Evolutionary conservation across 2,113 vertebrate genomes (phyloP), one percentile per base, ranked within the genome.

Genomic region (Sisor rabdophorus): DNA sequence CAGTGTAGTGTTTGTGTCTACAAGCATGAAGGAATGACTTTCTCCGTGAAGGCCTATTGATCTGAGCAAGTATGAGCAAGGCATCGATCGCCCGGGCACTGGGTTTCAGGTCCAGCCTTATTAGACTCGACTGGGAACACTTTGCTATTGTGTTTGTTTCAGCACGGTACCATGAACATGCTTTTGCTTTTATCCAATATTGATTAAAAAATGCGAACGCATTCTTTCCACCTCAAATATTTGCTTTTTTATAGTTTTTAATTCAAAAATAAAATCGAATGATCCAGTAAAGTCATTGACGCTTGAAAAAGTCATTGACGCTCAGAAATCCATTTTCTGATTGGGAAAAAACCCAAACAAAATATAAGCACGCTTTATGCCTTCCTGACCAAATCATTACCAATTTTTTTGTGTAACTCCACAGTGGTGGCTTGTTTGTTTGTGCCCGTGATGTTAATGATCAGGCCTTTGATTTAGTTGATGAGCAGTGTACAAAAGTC

Each of bases 21-120:
- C 80, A 71, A 53, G 77, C 68, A 71, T 75, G 65, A 63, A 44
- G 71, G 75, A 79, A 77, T 77, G 56, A 83, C 77, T 76, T 79
- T 79, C 59, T 75, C 78, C 52, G 64, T 53, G 36, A 78, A 75
- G 75, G 56, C 64, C 59, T 77, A 81, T 83, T 79, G 79, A 83
- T 81, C 76, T 72, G 22, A 32, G 68, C 2, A 24, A 60, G 50
- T 82, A 32, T 9, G 58, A 54, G 73, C n/a, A n/a, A n/a, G 58
- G 56, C 79, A 83, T 81, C 77, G 79, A 83, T 78, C 54, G 56
- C 69, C 55, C 19, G 40, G 68, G 53, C 52, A 20, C 58, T 58
- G 54, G 72, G 52, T 28, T 69, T 55, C 52, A 22, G 53, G 50
- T 55, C n/a, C 69, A 55, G 69, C 52, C 50, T 71, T 28, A 71